phyloP scores from a whole-genome alignment of 2,113 vertebrate genomes.

The Peromyscus polionotus region DNA sequence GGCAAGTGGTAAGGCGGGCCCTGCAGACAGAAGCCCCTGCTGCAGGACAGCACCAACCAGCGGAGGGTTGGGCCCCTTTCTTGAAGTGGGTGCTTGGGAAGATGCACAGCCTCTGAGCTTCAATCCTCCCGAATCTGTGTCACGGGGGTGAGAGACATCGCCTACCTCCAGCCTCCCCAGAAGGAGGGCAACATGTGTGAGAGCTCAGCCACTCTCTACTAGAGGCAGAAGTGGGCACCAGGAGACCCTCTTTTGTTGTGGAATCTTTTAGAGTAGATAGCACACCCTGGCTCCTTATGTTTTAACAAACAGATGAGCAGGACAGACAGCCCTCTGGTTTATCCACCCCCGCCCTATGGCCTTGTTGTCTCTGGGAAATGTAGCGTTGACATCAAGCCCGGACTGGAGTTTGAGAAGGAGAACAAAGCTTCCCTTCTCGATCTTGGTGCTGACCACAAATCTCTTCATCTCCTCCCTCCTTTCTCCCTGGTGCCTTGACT shows the following conservation, averaged over 20 bases:
- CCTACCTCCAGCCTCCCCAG: not conserved
- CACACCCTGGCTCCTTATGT: not conserved
- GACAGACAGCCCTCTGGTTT: not conserved
- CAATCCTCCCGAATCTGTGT: not conserved
- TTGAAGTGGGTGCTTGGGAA: not conserved
- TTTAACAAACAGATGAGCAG: not conserved
- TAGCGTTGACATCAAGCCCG: conserved; percentile 45
- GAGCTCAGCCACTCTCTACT: fast-evolving
- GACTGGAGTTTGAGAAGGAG: not conserved
- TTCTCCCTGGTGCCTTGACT: not conserved
- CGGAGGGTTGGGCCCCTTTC: not conserved
- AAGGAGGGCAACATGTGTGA: not conserved
- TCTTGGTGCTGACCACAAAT: not conserved
- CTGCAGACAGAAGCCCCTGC: not conserved
- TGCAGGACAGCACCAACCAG: fast-evolving
- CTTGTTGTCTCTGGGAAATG: conserved; percentile 57
- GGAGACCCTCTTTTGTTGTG: not conserved
- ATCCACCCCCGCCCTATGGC: conserved; percentile 42
- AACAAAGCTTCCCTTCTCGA: not conserved
- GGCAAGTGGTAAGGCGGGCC: not conserved
- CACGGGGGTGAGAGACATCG: not conserved
- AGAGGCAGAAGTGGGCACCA: fast-evolving
- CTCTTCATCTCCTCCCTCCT: not conserved
- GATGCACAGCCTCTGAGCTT: not conserved
- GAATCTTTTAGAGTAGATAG: not conserved